Evolutionary conservation across 2,888 invertebrate genomes (phyloP), one percentile per base, ranked within the genome.

Genomic region (Creontiades dilutus): DNA sequence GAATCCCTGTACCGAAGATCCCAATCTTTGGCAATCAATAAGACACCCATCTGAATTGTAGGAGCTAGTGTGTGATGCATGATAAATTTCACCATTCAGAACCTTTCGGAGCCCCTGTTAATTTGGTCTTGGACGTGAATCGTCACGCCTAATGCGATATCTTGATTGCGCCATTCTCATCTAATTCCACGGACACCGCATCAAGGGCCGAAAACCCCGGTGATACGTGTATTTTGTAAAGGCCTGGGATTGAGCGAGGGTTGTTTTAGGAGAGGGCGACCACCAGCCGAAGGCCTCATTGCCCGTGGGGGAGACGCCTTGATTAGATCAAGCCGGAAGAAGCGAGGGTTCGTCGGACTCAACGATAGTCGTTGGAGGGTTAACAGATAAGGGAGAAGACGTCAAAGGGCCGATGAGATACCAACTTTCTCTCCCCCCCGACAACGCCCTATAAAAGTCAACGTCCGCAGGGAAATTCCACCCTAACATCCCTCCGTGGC

Each of bases 401-500:
- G 68, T 23, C 68, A 68, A 68, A 68, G 23, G 68, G 27, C 23
- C 68, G 68, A 68, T 68, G 19, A n/a, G 52, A 52, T 52, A 52
- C 68, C 23, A 68, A 23, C 27, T 68, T 68, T 68, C 68, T 68
- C 68, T 23, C 27, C 23, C 68, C 68, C 27, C 23, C 68, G 68
- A 23, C 68, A 23, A 68, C 68, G 16, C 23, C 37, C 85, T 85
- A 61, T 61, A 55, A 85, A 85, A 85, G 85, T 85, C 85, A 85
- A 28, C 14, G 61, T 57, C 85, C 85, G 52, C 27, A 57, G 85
- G 85, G 85, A 85, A 85, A 85, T 85, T 61, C 57, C 85, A 52
- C 57, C 23, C 61, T 55, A 13, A 28, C 37, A 27, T 85, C 57
- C 23, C 57, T 12, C 28, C 61, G 3, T 28, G 4, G 13, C 27